phyloP scores from a whole-genome alignment of 2,113 vertebrate species.

The Phaetusa simplex region DNA sequence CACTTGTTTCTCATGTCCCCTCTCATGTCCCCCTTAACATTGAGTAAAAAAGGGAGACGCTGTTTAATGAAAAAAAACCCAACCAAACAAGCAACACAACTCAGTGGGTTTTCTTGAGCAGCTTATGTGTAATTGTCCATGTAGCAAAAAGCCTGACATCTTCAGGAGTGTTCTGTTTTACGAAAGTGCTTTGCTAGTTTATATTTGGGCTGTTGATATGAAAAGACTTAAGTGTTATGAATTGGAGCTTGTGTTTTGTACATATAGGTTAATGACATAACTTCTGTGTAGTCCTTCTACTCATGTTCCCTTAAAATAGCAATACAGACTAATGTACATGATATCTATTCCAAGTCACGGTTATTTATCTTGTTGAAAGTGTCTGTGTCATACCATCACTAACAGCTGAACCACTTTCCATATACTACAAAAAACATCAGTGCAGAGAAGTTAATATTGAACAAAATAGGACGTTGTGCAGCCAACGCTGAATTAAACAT shows the following conservation, averaged over 20 bases:
- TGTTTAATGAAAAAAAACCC: neutral
- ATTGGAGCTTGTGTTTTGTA: neutral
- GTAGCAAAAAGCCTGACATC: neutral
- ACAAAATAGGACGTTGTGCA: neutral
- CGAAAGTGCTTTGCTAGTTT: neutral
- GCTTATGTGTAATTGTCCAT: neutral
- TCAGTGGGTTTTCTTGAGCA: neutral
- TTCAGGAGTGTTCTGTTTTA: neutral
- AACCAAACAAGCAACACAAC: neutral
- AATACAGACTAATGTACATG: neutral
- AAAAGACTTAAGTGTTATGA: neutral
- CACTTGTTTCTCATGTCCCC: neutral
- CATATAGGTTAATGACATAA: neutral
- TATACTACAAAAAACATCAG: neutral
- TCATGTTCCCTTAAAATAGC: neutral
- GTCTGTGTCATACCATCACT: neutral
- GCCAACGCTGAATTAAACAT: neutral
- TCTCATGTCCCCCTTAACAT: neutral
- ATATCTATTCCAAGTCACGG: neutral
- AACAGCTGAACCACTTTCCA: neutral
- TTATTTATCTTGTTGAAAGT: neutral
- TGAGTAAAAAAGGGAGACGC: neutral
- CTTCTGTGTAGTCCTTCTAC: neutral
- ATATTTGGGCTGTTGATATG: neutral
- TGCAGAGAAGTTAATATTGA: neutral